Evolutionary conservation across 2,113 vertebrate genomes (phyloP), one percentile per base, ranked within the genome.

Genomic region (Cacatua alba): DNA sequence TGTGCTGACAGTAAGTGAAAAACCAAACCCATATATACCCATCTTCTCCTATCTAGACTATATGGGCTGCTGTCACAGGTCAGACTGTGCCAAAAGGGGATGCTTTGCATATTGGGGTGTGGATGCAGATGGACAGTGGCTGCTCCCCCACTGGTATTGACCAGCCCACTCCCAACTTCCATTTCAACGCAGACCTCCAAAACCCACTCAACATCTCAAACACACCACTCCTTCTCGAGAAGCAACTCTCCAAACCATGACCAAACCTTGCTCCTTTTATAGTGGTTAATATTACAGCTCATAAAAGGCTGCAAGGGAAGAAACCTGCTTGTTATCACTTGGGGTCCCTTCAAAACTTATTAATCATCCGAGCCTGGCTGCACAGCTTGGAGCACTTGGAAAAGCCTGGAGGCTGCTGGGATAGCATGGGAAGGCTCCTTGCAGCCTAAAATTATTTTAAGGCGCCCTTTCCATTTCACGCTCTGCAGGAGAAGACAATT

Each of bases 341-440:
- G 55, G 13, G 13, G 51, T 91, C 90, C 91, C 86, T 91, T 81
- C 89, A 93, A 95, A 86, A 72, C 81, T 92, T 95, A 86, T 97
- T 96, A 95, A 95, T 96, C 88, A 94, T 78, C 91, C 55, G 15
- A 55, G 90, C 80, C 77, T 91, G 88, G 75, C 88, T 71, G 83
- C 17, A 3, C 85, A 82, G 86, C 82, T 92, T n/a, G 0, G 29
- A 87, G 92, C 4, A 2, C 60, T 7, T 82, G 48, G 70, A 91
- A 95, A 85, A 12, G 65, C 76, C 94, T 7, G 4, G 78, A 71
- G 93, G 88, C 88, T 92, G 82, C 78, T 0, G 6, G 86, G 52
- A 90, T 8, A 81, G 76, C 80, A 85, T 0, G 6, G 55, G 67
- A 88, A 93, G 52, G n/a, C 78, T 97, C 74, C 81, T 93, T 64